Conservation (phyloP, 2,113 vertebrate genomes). For the Scortum barcoo region DNA sequence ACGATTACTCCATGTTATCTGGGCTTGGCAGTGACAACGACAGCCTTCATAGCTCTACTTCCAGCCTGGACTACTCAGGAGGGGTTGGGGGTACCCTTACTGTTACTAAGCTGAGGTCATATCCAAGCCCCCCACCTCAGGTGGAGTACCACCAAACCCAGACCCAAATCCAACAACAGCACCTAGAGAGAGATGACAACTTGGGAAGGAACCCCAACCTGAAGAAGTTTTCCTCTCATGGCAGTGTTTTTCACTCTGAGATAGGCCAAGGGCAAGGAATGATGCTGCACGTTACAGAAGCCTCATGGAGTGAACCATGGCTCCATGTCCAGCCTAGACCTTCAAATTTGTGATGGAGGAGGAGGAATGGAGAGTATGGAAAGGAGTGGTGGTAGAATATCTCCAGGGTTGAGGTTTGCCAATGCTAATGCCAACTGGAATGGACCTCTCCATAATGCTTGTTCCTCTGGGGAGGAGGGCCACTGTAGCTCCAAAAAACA, state of each 20-base stretch:
- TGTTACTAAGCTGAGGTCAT: slow-evolving; percentile 64
- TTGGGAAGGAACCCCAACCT: slow-evolving; percentile 53
- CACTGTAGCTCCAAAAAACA: slow-evolving; percentile 57
- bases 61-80: slow-evolving; percentile 87
- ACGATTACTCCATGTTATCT: slow-evolving; percentile 68
- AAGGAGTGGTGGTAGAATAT: slow-evolving; percentile 49
- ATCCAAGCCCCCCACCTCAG: slow-evolving; percentile 58
- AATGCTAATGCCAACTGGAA: slow-evolving; percentile 72
- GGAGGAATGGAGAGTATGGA: slow-evolving; percentile 64
- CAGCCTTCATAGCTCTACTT: slow-evolving; percentile 90
- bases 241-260: slow-evolving; percentile 83
- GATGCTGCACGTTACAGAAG: slow-evolving; percentile 61
- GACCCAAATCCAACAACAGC: slow-evolving; percentile 39
- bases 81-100: slow-evolving; percentile 21
- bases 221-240: slow-evolving; percentile 86
- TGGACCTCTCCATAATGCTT: slow-evolving; percentile 53
- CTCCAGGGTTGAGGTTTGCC: slow-evolving; percentile 65
- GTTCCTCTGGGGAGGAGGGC: slow-evolving; percentile 65
- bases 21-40: slow-evolving; percentile 87
- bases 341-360: slow-evolving; percentile 83
- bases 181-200: slow-evolving; percentile 47
- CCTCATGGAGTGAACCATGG: slow-evolving; percentile 70
- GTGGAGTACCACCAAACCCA: slow-evolving; percentile 47
- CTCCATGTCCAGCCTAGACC: slow-evolving; percentile 85
- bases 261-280: slow-evolving; percentile 64